These are phyloP conservation scores for Plodia interpunctella DNA, from an alignment of 1,140 invertebrate species.

Conservation along the genomic window DNA sequence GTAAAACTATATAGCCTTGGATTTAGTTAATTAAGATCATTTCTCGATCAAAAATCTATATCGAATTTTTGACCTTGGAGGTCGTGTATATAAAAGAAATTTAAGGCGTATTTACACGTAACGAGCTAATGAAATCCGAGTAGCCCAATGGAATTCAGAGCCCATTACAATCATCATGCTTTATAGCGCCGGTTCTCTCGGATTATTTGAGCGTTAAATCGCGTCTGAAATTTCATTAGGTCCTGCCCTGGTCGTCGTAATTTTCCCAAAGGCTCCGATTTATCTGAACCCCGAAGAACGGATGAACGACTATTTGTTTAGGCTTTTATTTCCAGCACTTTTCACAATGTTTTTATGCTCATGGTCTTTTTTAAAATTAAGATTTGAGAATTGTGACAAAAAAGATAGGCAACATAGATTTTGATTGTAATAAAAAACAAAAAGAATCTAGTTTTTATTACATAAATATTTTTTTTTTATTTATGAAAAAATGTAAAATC, in stretches of 20 bases:
- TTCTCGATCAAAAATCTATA: no score
- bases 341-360: background rate
- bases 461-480: no score
- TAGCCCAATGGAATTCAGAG: background rate
- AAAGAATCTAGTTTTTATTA: no score
- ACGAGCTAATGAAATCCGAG: background rate
- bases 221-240: conserved; percentile 22
- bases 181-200: conserved; percentile 19
- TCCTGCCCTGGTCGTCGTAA: conserved; percentile 9
- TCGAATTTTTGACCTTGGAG: no score
- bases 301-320: conserved; percentile 5
- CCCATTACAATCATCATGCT: conserved; percentile 21
- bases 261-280: conserved; percentile 12
- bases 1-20: no score
- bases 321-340: background rate
- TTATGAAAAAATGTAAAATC: no score
- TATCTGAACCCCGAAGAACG: background rate
- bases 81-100: background rate
- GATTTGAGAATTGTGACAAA: no score
- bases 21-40: no score
- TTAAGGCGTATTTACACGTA: background rate
- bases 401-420: no score
- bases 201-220: conserved; percentile 23
- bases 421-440: no score
- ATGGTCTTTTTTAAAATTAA: no score